Percentiles rank a stretch among this genome's conserved stretches.
Conservation (phyloP, 2,797 vertebrate species). For the Bradypodion pumilum region DNA sequence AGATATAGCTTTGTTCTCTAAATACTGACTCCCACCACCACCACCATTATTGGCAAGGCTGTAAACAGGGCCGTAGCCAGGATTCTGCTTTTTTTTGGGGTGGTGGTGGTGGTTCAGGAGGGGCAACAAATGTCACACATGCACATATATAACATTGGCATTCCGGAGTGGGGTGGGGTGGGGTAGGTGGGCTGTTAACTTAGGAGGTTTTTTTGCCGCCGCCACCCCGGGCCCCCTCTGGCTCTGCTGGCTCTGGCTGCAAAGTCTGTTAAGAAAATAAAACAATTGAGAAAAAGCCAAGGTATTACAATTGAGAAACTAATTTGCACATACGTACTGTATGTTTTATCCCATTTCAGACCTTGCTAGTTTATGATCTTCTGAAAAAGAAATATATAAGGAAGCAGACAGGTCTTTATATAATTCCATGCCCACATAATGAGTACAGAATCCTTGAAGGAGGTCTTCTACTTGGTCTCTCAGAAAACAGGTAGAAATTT, state of each 20-base stretch:
- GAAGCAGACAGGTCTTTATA: conserved; percentile 69
- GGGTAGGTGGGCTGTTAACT: no score
- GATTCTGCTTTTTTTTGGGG: no score
- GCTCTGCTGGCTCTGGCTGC: no score
- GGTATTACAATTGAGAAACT: neutral
- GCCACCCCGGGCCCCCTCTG: no score
- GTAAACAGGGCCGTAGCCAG: no score
- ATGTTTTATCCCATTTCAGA: conserved; percentile 53
- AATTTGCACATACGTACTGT: neutral
- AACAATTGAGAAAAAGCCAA: conserved; percentile 3
- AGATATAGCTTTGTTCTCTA: conserved; percentile 32
- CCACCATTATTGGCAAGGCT: neutral
- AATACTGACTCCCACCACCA: neutral
- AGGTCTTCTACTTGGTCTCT: conserved; percentile 70
- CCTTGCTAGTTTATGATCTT: conserved; percentile 73
- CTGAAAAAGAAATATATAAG: conserved; percentile 73
- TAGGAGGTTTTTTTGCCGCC: no score
- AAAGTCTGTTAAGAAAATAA: neutral
- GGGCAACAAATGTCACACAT: no score
- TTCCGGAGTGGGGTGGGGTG: no score
- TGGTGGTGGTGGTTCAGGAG: no score
- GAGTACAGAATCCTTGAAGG: conserved; percentile 71
- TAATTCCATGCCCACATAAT: conserved; percentile 69
- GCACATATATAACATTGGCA: no score
- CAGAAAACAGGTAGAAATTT: conserved; percentile 72